Evolutionary conservation across 2,888 invertebrate species (phyloP), one percentile per base, ranked within the genome.

Genomic region (Megaustenia siamemsis): DNA sequence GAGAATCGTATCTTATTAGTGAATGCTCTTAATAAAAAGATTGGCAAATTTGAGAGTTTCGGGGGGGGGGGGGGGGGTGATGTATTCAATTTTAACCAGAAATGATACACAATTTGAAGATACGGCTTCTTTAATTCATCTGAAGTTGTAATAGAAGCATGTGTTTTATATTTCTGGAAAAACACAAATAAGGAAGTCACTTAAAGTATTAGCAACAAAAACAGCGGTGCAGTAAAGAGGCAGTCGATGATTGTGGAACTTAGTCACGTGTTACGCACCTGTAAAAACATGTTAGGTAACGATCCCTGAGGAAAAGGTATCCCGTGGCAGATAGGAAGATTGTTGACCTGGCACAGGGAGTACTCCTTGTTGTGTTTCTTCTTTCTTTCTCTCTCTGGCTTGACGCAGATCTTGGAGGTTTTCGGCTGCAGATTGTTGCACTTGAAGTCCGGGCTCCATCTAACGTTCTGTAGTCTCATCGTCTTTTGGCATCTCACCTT

Each of bases 201-300:
- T 12, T 10, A 6, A 45, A 45, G 45, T 49, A 49, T 15, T 15
- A 49, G 49, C 49, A 49, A 49, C 49, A 49, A 49, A 49, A 15
- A 49, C 49, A 49, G 49, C 10, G 49, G 15, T 6, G 49, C 49
- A 49, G 49, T 6, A 8, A 6, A 32, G 63, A 28, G 24, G 15
- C 8, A 12, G 28, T n/a, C 28, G 32, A 63, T 28, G 12, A 32
- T 10, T n/a, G 63, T 4, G 10, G 8, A 6, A 28, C 4, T 63
- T 28, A 18, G 60, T 60, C 5, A 60, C 12, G 56, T 15, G 10
- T 0, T 5, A 53, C 68, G 28, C 73, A 88, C 87, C 86, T 92
- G 92, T 60, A 89, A 83, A 81, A 90, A 92, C 86, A 89, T 88
- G 82, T 92, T 92, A 0, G 92, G 92, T n/a, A 92, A 85, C 10